These are phyloP conservation scores for Ptilodon capucinus DNA, from an alignment of 2,888 invertebrate species.

Conservation along the genomic window DNA sequence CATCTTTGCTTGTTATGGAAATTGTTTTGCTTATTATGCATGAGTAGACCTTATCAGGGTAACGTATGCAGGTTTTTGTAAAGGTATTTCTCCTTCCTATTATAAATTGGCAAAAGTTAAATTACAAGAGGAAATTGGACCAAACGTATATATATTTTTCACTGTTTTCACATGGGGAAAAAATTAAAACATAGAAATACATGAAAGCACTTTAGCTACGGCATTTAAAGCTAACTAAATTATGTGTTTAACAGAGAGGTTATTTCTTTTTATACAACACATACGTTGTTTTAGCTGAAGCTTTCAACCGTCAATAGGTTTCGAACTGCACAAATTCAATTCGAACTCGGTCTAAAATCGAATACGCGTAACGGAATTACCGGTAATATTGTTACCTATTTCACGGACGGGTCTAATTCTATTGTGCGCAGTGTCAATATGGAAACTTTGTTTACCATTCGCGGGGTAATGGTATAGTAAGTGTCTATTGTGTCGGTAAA, in stretches of 20 bases:
- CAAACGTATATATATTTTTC: neutral
- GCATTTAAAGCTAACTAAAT: no score
- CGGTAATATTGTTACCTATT: conserved; percentile 8
- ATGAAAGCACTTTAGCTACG: no score
- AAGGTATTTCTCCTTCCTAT: neutral
- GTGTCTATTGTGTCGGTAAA: no score
- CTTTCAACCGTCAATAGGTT: neutral
- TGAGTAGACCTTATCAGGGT: neutral
- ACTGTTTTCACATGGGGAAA: no score
- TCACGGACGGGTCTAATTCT: neutral
- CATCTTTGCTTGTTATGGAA: neutral
- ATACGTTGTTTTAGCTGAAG: no score
- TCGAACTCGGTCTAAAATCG: neutral
- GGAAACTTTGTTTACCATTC: neutral
- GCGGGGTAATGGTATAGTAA: neutral
- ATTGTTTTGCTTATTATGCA: neutral
- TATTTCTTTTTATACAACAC: no score
- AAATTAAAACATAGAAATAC: no score
- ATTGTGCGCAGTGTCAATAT: neutral
- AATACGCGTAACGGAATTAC: neutral
- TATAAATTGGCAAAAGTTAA: neutral
- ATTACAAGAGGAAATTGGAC: neutral
- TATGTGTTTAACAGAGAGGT: no score
- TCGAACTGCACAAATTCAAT: neutral
- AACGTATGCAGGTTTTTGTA: neutral